Percentiles rank a stretch among this genome's conserved stretches.
Conservation (phyloP, 2,797 vertebrate genomes). For the Tenualosa ilisha region DNA sequence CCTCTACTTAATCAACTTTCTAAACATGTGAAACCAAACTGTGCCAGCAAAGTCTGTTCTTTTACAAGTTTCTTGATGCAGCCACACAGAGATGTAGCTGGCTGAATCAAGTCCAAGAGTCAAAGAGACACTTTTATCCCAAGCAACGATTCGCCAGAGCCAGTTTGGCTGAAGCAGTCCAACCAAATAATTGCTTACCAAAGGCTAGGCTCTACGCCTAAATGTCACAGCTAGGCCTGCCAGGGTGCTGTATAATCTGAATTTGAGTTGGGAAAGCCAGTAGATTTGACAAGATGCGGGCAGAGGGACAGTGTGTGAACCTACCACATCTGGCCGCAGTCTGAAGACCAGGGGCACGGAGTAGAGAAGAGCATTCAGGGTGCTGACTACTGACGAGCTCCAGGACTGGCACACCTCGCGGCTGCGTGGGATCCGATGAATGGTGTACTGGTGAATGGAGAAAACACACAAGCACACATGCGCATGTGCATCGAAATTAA, state of each 20-base stretch:
- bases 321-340: slow-evolving; percentile 88
- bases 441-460: slow-evolving; percentile 74
- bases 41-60: no score
- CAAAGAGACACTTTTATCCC: background rate
- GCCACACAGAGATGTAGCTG: no score
- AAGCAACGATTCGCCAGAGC: no score
- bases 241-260: background rate
- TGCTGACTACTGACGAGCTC: slow-evolving; percentile 82
- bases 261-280: background rate
- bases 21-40: no score
- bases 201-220: no score
- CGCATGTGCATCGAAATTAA: no score
- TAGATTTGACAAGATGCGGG: background rate
- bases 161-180: background rate
- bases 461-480: background rate
- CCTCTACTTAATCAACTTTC: no score
- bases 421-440: slow-evolving; percentile 86
- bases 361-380: slow-evolving; percentile 72
- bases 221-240: no score
- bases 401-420: slow-evolving; percentile 91
- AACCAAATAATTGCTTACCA: background rate
- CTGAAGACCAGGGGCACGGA: slow-evolving; percentile 80
- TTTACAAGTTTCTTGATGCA: no score
- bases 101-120: background rate
- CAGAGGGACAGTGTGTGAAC: slow-evolving; percentile 55